phyloP scores from a whole-genome alignment of 1,140 invertebrate species.

The Tetramorium simillimum region DNA sequence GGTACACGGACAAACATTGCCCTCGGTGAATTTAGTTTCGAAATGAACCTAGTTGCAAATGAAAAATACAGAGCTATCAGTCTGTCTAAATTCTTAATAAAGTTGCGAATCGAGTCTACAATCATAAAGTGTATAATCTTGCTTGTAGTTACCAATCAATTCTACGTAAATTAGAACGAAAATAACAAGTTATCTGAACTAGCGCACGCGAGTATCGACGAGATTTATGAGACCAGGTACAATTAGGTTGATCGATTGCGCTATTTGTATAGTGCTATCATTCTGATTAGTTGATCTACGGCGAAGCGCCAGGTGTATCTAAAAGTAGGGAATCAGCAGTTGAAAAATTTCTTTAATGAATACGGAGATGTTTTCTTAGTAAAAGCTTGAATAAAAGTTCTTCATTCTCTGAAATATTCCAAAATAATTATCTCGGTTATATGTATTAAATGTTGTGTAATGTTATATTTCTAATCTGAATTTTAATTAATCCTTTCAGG shows the following conservation, averaged over 20 bases:
- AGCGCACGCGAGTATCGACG: not conserved
- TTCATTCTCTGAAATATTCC: not conserved
- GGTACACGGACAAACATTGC: not conserved
- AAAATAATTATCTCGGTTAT: not conserved
- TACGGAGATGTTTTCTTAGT: not conserved
- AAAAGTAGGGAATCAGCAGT: not conserved
- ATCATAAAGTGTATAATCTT: not conserved
- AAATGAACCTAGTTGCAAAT: not conserved
- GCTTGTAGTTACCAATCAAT: not conserved
- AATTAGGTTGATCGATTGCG: conserved; percentile 18
- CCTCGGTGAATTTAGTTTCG: not conserved
- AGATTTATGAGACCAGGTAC: not conserved
- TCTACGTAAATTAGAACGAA: conserved; percentile 7
- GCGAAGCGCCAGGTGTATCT: not conserved
- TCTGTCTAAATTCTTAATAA: conserved; percentile 4
- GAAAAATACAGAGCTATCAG: not conserved
- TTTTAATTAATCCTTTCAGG: not conserved
- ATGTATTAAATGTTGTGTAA: not conserved
- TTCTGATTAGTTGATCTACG: not conserved
- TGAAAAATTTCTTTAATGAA: not conserved
- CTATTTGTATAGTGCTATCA: conserved; percentile 3
- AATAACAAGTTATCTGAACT: not conserved
- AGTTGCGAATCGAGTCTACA: not conserved
- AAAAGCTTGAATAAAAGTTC: not conserved
- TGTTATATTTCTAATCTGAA: not conserved